A percentile compares a stretch with the other conserved stretches of the same genome.
phyloP scores from a whole-genome alignment of 2,797 vertebrate species.

The Hapalemur alaotrensis region DNA sequence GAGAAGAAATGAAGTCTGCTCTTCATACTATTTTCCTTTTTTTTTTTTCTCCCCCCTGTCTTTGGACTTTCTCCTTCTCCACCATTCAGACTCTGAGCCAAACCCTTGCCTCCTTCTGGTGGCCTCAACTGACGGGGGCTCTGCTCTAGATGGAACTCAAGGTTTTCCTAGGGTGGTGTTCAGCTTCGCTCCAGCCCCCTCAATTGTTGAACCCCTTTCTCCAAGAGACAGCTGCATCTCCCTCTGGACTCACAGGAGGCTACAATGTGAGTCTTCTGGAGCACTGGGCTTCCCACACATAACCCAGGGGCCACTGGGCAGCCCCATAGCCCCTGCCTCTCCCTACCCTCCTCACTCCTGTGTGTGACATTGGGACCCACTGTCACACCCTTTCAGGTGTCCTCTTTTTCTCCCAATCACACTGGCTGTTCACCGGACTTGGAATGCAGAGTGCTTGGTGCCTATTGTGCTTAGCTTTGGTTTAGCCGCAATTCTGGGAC shows the following conservation, averaged over 20 bases:
- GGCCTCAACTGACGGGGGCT: background rate
- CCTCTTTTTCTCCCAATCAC: background rate
- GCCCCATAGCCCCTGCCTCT: background rate
- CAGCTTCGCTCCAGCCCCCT: background rate
- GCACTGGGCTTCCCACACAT: background rate
- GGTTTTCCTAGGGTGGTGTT: background rate
- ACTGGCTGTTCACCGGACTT: background rate
- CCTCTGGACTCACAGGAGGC: background rate
- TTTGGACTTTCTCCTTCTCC: background rate
- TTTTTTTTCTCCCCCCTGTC: background rate
- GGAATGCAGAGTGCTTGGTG: background rate
- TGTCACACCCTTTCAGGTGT: background rate
- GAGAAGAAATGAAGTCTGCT: background rate
- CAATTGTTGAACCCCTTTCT: background rate
- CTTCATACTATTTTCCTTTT: background rate
- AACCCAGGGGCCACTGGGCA: background rate
- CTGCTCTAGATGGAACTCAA: background rate
- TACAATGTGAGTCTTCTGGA: background rate
- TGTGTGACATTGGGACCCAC: background rate
- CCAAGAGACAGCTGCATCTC: background rate
- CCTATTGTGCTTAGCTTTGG: background rate
- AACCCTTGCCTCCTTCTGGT: background rate
- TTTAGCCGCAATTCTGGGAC: background rate
- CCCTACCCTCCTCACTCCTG: background rate
- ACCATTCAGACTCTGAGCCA: background rate